Evolutionary conservation across 2,113 vertebrate species (phyloP).

Genomic region (Podocnemis expansa): DNA sequence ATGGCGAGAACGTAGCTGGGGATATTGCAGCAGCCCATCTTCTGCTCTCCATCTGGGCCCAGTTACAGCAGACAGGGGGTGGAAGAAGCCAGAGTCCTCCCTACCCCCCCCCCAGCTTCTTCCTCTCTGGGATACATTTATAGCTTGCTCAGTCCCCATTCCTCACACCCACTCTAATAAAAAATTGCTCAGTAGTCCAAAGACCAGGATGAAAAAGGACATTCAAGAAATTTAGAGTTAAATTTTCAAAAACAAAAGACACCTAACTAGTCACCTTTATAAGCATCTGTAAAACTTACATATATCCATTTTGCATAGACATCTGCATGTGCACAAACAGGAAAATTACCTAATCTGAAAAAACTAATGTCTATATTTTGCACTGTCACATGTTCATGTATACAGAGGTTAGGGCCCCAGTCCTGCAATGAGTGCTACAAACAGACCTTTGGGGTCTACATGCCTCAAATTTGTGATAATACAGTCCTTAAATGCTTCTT

Average conservation of each 20-base stretch:
- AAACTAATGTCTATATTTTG: background rate
- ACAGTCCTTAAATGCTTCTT: slow-evolving; percentile 43
- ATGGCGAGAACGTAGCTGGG: background rate
- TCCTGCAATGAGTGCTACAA: slow-evolving; percentile 34
- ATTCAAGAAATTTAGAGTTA: background rate
- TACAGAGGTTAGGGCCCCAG: slow-evolving; percentile 21
- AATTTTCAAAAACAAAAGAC: slow-evolving; percentile 8
- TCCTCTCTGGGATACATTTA: too few relatives aligned
- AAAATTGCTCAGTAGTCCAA: too few relatives aligned
- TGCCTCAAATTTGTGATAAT: slow-evolving; percentile 45
- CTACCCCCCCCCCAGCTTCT: too few relatives aligned
- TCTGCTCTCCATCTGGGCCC: too few relatives aligned
- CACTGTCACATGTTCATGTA: slow-evolving; percentile 43
- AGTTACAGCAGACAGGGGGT: too few relatives aligned
- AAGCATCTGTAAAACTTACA: background rate
- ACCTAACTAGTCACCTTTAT: background rate
- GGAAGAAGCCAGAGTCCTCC: too few relatives aligned
- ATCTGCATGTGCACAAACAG: background rate
- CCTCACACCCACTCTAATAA: too few relatives aligned
- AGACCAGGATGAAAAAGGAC: background rate
- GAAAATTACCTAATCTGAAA: background rate
- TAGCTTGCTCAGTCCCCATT: too few relatives aligned
- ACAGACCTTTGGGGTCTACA: slow-evolving; percentile 36
- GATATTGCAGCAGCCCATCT: too few relatives aligned
- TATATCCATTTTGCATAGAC: background rate